Base-by-base conservation (phyloP, 2,113 vertebrate species). In the Tenebrosternarchus preto region DNA sequence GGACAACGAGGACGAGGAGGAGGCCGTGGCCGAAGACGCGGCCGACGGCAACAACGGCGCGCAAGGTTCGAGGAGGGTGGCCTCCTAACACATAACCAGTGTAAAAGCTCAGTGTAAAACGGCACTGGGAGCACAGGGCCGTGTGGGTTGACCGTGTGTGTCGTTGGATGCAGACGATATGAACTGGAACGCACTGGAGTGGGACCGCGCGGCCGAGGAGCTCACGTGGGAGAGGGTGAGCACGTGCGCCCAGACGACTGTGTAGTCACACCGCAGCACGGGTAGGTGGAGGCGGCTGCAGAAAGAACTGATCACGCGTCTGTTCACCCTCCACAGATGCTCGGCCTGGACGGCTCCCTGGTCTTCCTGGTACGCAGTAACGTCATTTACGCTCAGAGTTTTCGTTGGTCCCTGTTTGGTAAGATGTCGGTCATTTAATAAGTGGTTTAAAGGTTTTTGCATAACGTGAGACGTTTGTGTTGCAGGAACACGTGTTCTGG, bases 151-250 rank as follows among this genome's bases (percentile, higher is more conserved):
- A 9, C 11, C 11, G 11, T 50, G 8, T 78, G 36, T 89, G 1
- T 85, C 64, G 81, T 88, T 15, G 43, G 43, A 55, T 89, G 67
- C 79, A 97, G 96, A 98, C 89, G 97, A 98, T 87, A 94, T 98
- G 94, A 99, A 98, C 92, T 99, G 97, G 97, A 99, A 99, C 73
- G 97, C 96, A 33, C 84, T 98, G 88, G 97, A 99, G 82, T 98
- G 97, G 97, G 97, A 99, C 85, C 93, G 97, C 85, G 97, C 96
- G 83, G 97, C 97, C 46, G 97, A 98, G 88, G 97, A 99, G 64
- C 94, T 99, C 70, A 98, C 97, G 2, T 98, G 97, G 97, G 97
- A 98, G 83, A 91, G 96, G 92, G 96, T 96, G 39, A 91, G 95
- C 90, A 88, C 87, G 77, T 39, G 8, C 1, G 8, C 55, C 43